Evolutionary conservation across 2,888 invertebrate species (phyloP).

Genomic region (Drosophila paramelanica): DNA sequence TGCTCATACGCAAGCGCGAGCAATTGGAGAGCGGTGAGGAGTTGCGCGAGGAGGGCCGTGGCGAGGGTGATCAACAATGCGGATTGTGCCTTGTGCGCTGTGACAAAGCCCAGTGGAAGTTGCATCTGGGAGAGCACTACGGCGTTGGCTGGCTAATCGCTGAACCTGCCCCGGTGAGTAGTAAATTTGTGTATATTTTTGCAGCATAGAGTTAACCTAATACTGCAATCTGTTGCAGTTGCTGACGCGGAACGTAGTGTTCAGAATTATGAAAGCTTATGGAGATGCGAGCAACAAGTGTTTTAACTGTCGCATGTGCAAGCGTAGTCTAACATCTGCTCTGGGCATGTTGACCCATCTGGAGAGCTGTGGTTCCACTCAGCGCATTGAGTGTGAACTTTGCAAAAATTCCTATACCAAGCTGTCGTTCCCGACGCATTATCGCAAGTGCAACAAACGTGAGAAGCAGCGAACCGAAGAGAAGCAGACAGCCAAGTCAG

Average conservation of each 20-base stretch:
- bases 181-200: background rate
- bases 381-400: constrained; percentile 68
- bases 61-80: constrained; percentile 71
- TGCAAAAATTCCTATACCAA: constrained; percentile 69
- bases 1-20: constrained; percentile 76
- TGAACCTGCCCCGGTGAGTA: constrained; percentile 65
- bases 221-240: constrained; percentile 37
- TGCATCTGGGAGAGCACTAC: constrained; percentile 80
- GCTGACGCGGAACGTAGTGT: constrained; percentile 54
- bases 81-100: constrained; percentile 79
- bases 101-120: constrained; percentile 56
- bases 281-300: constrained; percentile 51
- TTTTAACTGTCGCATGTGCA: constrained; percentile 81
- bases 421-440: constrained; percentile 54
- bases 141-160: constrained; percentile 83
- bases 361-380: constrained; percentile 73
- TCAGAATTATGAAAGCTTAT: constrained; percentile 63
- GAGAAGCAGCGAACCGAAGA: background rate
- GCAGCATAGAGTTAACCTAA: background rate
- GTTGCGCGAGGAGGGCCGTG: constrained; percentile 53
- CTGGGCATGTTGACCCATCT: constrained; percentile 80
- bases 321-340: constrained; percentile 64
- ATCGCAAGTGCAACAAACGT: constrained; percentile 62
- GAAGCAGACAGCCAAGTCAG: background rate
- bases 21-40: constrained; percentile 72